These are phyloP conservation scores for Patella ulyssiponensis DNA, from an alignment of 2,888 invertebrate species.

Conservation along the genomic window DNA sequence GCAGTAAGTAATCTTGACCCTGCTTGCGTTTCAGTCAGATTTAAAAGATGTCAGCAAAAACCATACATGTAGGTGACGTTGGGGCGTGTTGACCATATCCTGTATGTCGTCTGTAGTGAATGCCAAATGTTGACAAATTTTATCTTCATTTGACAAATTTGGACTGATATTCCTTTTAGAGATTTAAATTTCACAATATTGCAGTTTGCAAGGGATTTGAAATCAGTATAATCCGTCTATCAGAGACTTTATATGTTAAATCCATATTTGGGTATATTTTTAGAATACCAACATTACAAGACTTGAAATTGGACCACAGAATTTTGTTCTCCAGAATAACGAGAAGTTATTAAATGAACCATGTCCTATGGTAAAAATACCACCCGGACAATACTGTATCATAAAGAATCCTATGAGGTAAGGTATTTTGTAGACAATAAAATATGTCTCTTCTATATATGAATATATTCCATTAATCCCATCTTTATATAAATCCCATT, in stretches of 20 bases:
- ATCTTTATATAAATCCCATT: no score
- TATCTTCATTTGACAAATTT: not conserved
- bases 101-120: no score
- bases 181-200: no score
- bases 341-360: slow-evolving; percentile 57
- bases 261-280: slow-evolving; percentile 25
- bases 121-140: no score
- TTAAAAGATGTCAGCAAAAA: no score
- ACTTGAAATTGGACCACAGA: slow-evolving; percentile 58
- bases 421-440: slow-evolving; percentile 24
- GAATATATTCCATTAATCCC: no score
- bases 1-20: no score
- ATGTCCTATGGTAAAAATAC: slow-evolving; percentile 57
- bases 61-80: no score
- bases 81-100: no score
- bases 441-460: no score
- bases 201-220: not conserved
- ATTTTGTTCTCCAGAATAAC: slow-evolving; percentile 52
- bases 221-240: not conserved
- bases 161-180: not conserved
- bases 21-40: no score
- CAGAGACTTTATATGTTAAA: no score
- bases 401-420: slow-evolving; percentile 60
- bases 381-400: slow-evolving; percentile 59
- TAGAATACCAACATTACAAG: slow-evolving; percentile 60